Evolutionary conservation across 92 coral and sea anemone species (phyloP), one percentile per base, ranked within the genome.

Genomic region (Palythoa caribaeorum): DNA sequence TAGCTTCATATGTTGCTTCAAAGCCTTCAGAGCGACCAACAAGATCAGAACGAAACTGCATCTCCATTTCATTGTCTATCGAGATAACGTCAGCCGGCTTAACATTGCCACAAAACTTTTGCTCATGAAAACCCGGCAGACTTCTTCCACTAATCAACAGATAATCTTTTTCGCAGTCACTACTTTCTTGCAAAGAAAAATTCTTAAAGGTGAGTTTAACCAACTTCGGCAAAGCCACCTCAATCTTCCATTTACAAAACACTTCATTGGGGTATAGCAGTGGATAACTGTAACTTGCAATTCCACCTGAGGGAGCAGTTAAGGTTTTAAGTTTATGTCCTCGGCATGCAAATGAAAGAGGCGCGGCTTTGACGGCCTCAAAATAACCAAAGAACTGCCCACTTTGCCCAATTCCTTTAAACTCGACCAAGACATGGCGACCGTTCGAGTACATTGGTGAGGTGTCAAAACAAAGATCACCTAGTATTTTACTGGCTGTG

Each of bases 371-470:
- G 8, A 81, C 86, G 47, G 60, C 86, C 71, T 66, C 76, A 44
- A 65, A 81, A 28, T n/a, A 44, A 2, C 60, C 86, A 21, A 35
- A 2, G 39, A 81, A 48, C 14, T 81, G 47, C 6, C 47, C 63
- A n/a, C 59, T 53, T 6, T 10, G 28, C 7, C 35, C 48, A 5
- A 35, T 48, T 44, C 86, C 86, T 81, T 36, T 81, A 44, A 81
- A 66, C 62, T 81, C 86, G 3, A 81, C 63, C 37, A 81, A 16
- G 38, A 66, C 76, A 63, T 66, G 76, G 12, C 86, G 86, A 55
- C 86, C 36, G 20, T 63, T 81, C 11, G 86, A 81, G 3, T 81
- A 81, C 60, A 60, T 66, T 19, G 86, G 86, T 15, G 86, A 65
- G 6, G 20, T 12, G 39, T 5, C 20, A 48, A 65, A 81, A 66